Evolutionary conservation across 2,888 invertebrate genomes (phyloP), one percentile per base, ranked within the genome.

Genomic region (Nudaria mundana): DNA sequence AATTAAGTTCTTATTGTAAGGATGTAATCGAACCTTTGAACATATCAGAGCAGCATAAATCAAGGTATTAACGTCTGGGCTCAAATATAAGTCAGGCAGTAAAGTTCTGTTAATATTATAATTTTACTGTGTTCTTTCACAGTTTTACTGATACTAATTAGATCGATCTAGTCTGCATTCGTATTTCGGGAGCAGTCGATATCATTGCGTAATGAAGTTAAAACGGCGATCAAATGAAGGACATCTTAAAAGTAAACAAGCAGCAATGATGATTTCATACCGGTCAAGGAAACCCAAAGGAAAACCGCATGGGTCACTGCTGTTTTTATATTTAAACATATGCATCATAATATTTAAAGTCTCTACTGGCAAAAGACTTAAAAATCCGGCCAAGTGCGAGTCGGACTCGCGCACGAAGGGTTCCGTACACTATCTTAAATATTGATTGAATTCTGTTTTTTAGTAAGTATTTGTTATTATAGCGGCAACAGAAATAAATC

Each of bases 221-320:
- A 74, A 77, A 69, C 71, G 66, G 59, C 63, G 56, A 66, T 63
- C 61, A 51, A n/a, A 66, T 68, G 77, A 81, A 77, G 76, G 80
- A 73, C 81, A 70, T 59, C 53, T 63, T 64, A 56, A 76, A 71
- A 72, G 75, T 71, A 80, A 81, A 80, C 73, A 81, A 68, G 63
- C 66, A 60, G 56, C 61, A 66, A 49, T 60, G 79, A 80, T 81
- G 81, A 83, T 81, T 80, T 83, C 81, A 84, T 81, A 71, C 64
- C 67, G 81, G 81, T 82, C 83, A 85, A 83, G 83, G 84, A 76
- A 80, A 79, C 70, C 39, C 56, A 54, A 62, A 74, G 70, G 66
- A 78, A 81, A 77, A 75, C 66, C 64, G 62, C 66, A 61, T 56
- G 48, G 43, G 48, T 51, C 41, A 53, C n/a, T n/a, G n/a, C n/a